Base-by-base conservation (phyloP, 2,888 invertebrate species). In the Autographa pulchrina region DNA sequence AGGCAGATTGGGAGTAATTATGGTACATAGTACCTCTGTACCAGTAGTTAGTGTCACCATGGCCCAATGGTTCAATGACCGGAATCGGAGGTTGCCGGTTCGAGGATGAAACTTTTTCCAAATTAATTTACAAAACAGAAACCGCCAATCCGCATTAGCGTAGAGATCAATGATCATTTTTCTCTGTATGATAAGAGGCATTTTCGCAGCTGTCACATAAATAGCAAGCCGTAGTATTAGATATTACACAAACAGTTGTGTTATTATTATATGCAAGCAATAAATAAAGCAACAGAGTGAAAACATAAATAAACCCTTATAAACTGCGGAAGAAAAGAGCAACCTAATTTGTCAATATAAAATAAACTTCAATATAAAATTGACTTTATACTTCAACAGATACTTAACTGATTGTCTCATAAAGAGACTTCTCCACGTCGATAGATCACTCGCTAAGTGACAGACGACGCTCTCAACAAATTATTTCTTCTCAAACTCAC, bases 1-100 rank as follows among this genome's bases (percentile, higher is more conserved):
- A 72, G 65, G 31, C 54, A 61, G 25, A 68, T 77, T 72, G 56
- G 63, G 25, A 68, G 64, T 78, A 78, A 78, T 81, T 68, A 77
- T 77, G 66, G 31, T 71, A 43, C n/a, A 61, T 20, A 54, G 25
- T 25, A n/a, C n/a, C n/a, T n/a, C n/a, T n/a, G n/a, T n/a, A 25
- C 25, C 61, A 64, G 58, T 70, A 62, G 56, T 25, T 62, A 63
- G 11, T 25, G 25, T 38, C 25, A n/a, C 61, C 65, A 65, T 20
- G 48, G 41, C 41, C 5, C n/a, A 48, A 48, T n/a, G 48, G 48
- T 48, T n/a, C 48, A 48, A 48, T 48, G 48, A 48, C 48, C 48
- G 48, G 43, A 3, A 41, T 43, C 43, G 43, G 48, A 48, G 48
- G n/a, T 48, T n/a, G 7, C 16, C 16, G 6, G 16, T 48, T 48